Percentiles rank a stretch among this genome's conserved stretches.
These are phyloP conservation scores for Rhabdomys dilectus DNA, from an alignment of 2,113 vertebrate genomes.

Conservation along the genomic window DNA sequence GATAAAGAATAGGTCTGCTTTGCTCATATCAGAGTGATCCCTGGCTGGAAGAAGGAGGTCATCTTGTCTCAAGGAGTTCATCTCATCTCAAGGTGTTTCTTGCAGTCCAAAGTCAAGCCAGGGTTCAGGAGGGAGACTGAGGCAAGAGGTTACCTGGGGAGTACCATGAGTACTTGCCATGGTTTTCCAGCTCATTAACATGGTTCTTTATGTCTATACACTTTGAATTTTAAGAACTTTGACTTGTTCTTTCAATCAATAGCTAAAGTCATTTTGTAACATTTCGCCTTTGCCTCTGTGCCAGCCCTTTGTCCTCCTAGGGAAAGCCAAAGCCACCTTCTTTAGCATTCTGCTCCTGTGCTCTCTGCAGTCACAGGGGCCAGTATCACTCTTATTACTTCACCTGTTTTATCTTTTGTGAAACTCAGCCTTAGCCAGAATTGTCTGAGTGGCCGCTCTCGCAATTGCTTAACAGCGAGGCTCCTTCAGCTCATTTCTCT, in stretches of 20 bases:
- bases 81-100: neutral
- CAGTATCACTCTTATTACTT: slow-evolving; percentile 87
- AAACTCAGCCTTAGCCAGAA: slow-evolving; percentile 87
- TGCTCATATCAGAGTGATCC: too few species aligned
- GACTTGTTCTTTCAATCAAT: neutral
- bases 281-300: slow-evolving; percentile 7
- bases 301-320: slow-evolving; percentile 57
- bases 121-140: neutral
- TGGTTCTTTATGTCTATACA: too few species aligned
- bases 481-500: slow-evolving; percentile 88
- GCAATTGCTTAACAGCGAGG: slow-evolving; percentile 86
- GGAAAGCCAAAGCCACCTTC: slow-evolving; percentile 47
- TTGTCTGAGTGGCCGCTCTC: slow-evolving; percentile 86
- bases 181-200: neutral
- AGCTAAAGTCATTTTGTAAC: accelerated
- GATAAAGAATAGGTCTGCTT: neutral
- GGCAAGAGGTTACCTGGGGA: neutral
- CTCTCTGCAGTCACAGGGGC: slow-evolving; percentile 82
- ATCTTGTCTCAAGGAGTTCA: neutral
- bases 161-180: neutral
- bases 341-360: slow-evolving; percentile 83
- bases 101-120: neutral
- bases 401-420: slow-evolving; percentile 89
- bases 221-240: neutral
- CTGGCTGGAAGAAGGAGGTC: neutral